Percentiles rank a stretch among this genome's conserved stretches.
These are phyloP conservation scores for Otus scops DNA, from an alignment of 2,797 vertebrate genomes.

Conservation along the genomic window DNA sequence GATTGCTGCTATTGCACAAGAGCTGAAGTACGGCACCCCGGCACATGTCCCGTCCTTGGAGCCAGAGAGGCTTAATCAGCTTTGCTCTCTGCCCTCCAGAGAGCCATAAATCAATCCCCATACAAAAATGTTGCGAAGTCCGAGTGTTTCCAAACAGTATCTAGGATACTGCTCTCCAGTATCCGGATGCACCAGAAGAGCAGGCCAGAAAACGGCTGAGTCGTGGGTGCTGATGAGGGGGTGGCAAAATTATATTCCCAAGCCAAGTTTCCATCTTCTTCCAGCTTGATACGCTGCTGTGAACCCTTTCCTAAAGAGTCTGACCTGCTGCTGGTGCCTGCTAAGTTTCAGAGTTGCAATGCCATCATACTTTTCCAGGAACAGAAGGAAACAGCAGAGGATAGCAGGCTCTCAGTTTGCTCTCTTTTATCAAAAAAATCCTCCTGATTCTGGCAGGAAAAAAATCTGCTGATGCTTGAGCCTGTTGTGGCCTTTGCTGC, in stretches of 20 bases:
- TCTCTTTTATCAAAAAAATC: not conserved
- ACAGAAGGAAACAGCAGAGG: not conserved
- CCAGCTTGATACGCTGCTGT: not conserved
- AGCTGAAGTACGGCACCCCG: constrained; percentile 85
- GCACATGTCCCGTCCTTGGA: not conserved
- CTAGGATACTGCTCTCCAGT: constrained; percentile 35
- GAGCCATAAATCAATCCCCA: not conserved
- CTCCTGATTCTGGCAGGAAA: not conserved
- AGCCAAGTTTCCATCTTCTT: constrained; percentile 2
- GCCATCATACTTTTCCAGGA: not conserved
- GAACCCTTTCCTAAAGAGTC: not conserved
- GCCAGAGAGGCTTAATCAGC: not conserved
- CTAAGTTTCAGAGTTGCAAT: not conserved
- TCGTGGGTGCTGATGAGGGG: not conserved
- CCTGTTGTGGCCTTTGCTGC: not conserved
- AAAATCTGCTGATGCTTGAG: not conserved
- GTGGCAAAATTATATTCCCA: not conserved
- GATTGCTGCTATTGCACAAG: constrained; percentile 97
- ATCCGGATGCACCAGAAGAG: not conserved
- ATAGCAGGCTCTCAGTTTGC: not conserved
- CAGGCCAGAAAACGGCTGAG: not conserved
- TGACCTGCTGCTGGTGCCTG: not conserved
- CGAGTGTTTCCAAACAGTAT: constrained; percentile 46
- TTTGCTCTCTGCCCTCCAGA: not conserved
- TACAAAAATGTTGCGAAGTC: constrained; percentile 19